A percentile compares a stretch with the other conserved stretches of the same genome.
Evolutionary conservation across 2,113 vertebrate genomes (phyloP).

Genomic region (Hippocampus barbouri): DNA sequence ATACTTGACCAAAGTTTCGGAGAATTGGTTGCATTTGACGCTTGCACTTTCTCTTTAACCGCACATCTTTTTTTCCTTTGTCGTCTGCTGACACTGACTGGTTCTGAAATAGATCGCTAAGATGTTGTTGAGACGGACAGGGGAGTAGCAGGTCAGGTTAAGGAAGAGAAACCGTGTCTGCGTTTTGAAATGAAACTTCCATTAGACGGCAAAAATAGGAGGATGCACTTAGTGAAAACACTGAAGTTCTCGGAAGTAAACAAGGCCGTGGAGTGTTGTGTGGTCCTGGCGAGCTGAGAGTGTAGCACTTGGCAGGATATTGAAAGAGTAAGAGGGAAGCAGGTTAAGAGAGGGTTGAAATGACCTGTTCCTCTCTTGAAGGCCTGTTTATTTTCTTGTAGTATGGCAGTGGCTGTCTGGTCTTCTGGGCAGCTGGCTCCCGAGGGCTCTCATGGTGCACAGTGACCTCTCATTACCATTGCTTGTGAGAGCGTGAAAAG

Average conservation of each 20-base stretch:
- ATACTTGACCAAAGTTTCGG: neutral
- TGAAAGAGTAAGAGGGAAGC: slow-evolving; percentile 43
- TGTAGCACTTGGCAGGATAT: slow-evolving; percentile 64
- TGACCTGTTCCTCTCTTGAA: slow-evolving; percentile 51
- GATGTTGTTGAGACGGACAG: slow-evolving; percentile 28
- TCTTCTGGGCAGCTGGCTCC: slow-evolving; percentile 28
- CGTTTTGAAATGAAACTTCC: slow-evolving; percentile 36
- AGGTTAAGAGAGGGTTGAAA: slow-evolving; percentile 36
- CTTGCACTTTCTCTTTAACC: neutral
- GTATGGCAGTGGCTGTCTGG: slow-evolving; percentile 48
- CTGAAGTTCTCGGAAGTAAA: slow-evolving; percentile 44
- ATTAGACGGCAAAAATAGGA: slow-evolving; percentile 53
- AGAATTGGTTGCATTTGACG: neutral
- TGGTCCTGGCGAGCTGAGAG: slow-evolving; percentile 47
- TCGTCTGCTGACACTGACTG: neutral
- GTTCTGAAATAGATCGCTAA: slow-evolving; percentile 11
- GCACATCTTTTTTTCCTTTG: neutral
- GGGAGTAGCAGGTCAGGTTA: slow-evolving; percentile 21
- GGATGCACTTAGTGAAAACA: slow-evolving; percentile 58
- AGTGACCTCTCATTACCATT: slow-evolving; percentile 74
- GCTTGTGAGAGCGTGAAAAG: slow-evolving; percentile 70
- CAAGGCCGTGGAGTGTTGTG: slow-evolving; percentile 49
- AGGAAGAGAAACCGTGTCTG: slow-evolving; percentile 4
- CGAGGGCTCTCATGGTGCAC: slow-evolving; percentile 46
- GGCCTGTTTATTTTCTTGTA: slow-evolving; percentile 55